Evolutionary conservation across 2,113 vertebrate species (phyloP).

Genomic region (Pica pica): DNA sequence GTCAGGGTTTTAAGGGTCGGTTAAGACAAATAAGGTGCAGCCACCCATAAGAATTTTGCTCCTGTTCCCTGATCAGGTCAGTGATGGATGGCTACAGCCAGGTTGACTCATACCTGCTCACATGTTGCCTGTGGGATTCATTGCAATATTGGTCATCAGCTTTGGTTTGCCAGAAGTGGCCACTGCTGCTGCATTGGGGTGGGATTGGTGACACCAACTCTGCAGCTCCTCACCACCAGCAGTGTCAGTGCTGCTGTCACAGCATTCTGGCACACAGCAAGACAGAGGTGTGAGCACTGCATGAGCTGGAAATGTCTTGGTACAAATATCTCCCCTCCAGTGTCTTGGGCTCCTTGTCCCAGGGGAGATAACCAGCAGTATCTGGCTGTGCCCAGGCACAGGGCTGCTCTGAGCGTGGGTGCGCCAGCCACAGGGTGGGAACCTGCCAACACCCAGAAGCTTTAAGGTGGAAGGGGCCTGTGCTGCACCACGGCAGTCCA

Average conservation of each 20-base stretch:
- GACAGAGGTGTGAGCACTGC: neutral
- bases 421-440: neutral
- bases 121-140: neutral
- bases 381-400: neutral
- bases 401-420: neutral
- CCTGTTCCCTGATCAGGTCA: neutral
- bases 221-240: neutral
- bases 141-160: fast-evolving
- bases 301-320: neutral
- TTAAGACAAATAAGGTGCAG: neutral
- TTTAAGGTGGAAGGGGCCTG: neutral
- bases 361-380: neutral
- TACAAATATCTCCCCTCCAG: neutral
- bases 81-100: neutral
- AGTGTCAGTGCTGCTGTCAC: neutral
- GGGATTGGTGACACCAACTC: neutral
- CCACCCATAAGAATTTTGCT: neutral
- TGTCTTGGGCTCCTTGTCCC: neutral
- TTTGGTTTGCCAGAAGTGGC: neutral
- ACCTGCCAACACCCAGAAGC: neutral
- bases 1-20: neutral
- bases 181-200: fast-evolving
- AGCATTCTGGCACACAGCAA: fast-evolving
- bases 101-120: neutral
- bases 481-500: fast-evolving